Percentiles rank a stretch among this genome's conserved stretches.
These are phyloP conservation scores for Sarcophaga peregrina DNA, from an alignment of 1,140 invertebrate species.

Conservation along the genomic window DNA sequence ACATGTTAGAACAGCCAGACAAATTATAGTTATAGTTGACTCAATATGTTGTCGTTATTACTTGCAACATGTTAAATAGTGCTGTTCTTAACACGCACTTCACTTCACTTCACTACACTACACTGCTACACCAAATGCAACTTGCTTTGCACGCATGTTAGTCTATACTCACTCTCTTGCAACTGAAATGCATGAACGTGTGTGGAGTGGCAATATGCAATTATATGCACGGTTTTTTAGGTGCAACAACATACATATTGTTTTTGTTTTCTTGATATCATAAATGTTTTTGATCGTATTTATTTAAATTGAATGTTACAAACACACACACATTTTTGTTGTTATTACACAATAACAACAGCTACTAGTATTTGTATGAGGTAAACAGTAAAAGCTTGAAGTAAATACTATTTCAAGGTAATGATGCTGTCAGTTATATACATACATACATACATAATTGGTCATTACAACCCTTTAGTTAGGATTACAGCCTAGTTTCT, in stretches of 20 bases:
- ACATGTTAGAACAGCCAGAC: not conserved
- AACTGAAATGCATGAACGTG: no score
- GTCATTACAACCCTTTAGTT: no score
- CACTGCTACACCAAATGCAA: no score
- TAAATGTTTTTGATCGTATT: constrained; percentile 16
- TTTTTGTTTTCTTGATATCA: not conserved
- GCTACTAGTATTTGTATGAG: not conserved
- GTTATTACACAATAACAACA: not conserved
- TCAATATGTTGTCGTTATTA: not conserved
- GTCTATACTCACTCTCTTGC: no score
- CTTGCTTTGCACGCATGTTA: no score
- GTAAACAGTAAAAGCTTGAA: not conserved
- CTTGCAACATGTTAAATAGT: not conserved
- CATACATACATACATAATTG: no score
- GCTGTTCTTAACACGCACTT: not conserved
- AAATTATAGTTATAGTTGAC: constrained; percentile 16
- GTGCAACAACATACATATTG: not conserved
- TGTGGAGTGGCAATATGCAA: not conserved
- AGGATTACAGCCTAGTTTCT: no score
- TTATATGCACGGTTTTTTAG: not conserved
- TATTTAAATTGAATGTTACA: constrained; percentile 3
- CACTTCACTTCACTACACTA: no score
- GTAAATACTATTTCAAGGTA: not conserved
- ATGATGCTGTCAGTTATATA: not conserved
- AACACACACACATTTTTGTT: no score